Conservation (phyloP, 2,888 invertebrate genomes). For the Aphidoletes aphidimyza region DNA sequence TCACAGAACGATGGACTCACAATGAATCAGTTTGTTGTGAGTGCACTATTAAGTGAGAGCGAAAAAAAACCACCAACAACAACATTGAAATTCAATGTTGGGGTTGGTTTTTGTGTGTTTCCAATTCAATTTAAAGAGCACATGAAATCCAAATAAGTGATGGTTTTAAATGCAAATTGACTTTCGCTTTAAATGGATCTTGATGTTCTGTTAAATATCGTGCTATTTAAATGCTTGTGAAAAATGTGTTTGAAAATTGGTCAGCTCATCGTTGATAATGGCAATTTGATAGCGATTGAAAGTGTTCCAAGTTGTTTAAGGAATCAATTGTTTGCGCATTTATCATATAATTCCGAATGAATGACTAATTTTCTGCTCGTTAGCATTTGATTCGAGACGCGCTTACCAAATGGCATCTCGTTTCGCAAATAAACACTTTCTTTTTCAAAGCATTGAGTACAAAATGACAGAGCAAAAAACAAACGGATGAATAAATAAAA, state of each 20-base stretch:
- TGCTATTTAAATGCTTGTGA: background rate
- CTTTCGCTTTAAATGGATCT: background rate
- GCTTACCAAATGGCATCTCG: background rate
- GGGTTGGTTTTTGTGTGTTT: background rate
- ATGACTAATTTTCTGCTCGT: slow-evolving; percentile 43
- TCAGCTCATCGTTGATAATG: background rate
- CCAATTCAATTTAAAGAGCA: background rate
- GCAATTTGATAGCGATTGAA: background rate
- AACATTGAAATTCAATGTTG: no score
- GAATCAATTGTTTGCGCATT: slow-evolving; percentile 15
- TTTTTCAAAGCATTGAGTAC: background rate
- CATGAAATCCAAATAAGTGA: background rate
- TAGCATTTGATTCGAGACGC: slow-evolving; percentile 12
- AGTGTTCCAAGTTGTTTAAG: background rate
- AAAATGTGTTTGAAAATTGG: background rate
- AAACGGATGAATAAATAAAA: slow-evolving; percentile 33
- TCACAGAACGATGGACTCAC: background rate
- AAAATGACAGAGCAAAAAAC: background rate
- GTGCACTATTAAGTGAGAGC: background rate
- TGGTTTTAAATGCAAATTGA: slow-evolving; percentile 27
- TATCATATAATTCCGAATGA: slow-evolving; percentile 30
- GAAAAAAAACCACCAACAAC: background rate
- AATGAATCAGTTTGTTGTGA: background rate
- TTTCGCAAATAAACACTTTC: slow-evolving; percentile 45
- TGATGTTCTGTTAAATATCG: background rate